Evolutionary conservation across 1,140 invertebrate species (phyloP), one percentile per base, ranked within the genome.

Genomic region (Archivesica marissinica): DNA sequence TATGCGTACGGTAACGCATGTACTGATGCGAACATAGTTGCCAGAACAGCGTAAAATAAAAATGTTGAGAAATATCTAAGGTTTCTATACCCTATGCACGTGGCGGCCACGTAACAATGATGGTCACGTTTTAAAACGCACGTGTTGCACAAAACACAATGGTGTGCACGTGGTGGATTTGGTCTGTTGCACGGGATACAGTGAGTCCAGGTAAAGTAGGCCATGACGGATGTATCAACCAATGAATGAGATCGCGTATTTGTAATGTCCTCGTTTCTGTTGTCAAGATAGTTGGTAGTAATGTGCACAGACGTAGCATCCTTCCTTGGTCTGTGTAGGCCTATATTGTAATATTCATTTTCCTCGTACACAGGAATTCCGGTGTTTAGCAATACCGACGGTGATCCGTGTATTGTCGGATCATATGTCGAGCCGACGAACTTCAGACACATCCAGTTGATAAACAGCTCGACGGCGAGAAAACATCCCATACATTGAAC

Each of bases 81-180:
- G 94, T 99, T 99, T 72, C 95, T 95, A 91, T 98, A 96, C 0
- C 98, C 98, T 23, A 99, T 95, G 93, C 98, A 99, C 90, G 96
- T 96, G 20, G 96, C 96, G 25, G 97, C 96, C 93, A 99, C 99
- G 50, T 96, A 96, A 92, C 98, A 99, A 92, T 99, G 98, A 94
- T 99, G 98, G 92, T 99, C 98, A 88, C 98, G 95, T 93, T 91
- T 91, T 28, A 92, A 85, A 9, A 92, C 85, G 79, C 91, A 92
- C 17, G 15, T 74, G 28, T 87, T 59, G 59, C 91, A 92, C 20
- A 90, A 15, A 4, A 83, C 41, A 68, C 91, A 92, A 84, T 92
- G 91, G 66, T 91, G 88, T 13, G 88, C 88, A n/a, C 91, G 61
- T 11, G 90, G 90, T 17, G 91, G 91, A 28, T 82, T 77, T 0